Evolutionary conservation across 2,113 vertebrate genomes (phyloP), one percentile per base, ranked within the genome.

Genomic region (Seriola dumerili): DNA sequence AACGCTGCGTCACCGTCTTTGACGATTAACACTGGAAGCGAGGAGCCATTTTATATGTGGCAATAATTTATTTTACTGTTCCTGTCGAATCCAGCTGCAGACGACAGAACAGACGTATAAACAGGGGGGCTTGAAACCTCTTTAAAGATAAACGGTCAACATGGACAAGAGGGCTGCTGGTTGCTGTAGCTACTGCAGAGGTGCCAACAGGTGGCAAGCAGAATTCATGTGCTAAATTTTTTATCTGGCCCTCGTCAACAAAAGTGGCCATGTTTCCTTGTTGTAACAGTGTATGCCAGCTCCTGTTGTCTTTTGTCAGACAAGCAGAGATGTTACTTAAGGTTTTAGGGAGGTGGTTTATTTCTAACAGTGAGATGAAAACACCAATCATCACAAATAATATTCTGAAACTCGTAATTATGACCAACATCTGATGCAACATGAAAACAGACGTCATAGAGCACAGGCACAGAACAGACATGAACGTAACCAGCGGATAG

Each of bases 131-230:
- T 64, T 68, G 34, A 66, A 70, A n/a, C 55, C 16, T 57, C 58
- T 78, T 77, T 50, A 63, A 48, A 81, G 52, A 66, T 32, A 62
- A 58, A 70, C 50, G 58, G 19, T 5, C 32, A 23, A 11, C 32
- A 29, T 16, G 38, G 48, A 61, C 55, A 23, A 29, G 29, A 1
- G 29, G 10, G 34, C 64, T 36, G 7, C 1, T 38, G n/a, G 36
- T 61, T 34, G 4, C 8, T 71, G 9, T 46, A 2, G 38, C 19
- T 34, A 8, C 6, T 48, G 23, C 11, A 57, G 11, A 17, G 29
- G 8, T 65, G n/a, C 48, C 64, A 74, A 62, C 34, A 4, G 10
- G 21, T 54, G 50, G 25, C 57, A 46, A 36, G 32, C 50, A 48
- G 32, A 50, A 8, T 40, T 29, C 3, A 63, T 38, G 4, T 64